A percentile compares a stretch with the other conserved stretches of the same genome.
phyloP scores from a whole-genome alignment of 2,888 invertebrate species.

The Graphium colonna region DNA sequence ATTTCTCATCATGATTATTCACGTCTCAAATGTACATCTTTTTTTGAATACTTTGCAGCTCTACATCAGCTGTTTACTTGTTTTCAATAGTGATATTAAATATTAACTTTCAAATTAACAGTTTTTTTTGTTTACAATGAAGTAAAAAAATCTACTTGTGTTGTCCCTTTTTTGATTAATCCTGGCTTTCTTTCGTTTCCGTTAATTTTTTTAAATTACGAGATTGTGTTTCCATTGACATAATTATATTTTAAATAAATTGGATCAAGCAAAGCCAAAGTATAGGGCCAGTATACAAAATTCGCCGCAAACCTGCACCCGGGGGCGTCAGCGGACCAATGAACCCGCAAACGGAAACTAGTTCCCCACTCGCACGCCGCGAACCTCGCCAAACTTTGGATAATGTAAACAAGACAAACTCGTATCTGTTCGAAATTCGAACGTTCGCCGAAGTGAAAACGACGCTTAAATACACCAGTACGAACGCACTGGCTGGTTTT shows the following conservation, averaged over 20 bases:
- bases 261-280: constrained; percentile 1
- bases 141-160: background rate
- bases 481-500: background rate
- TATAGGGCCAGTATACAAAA: constrained; percentile 9
- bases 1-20: no score
- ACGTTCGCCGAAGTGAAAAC: constrained; percentile 7
- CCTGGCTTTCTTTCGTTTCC: no score
- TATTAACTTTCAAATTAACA: no score
- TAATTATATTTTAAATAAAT: background rate
- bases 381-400: constrained; percentile 37
- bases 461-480: background rate
- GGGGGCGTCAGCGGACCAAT: constrained; percentile 43
- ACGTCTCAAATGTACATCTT: no score
- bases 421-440: constrained; percentile 1
- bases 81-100: no score
- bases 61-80: no score
- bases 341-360: constrained; percentile 68
- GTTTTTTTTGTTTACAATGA: background rate
- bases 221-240: no score
- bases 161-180: background rate
- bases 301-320: constrained; percentile 10
- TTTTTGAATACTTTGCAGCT: no score
- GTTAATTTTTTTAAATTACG: no score
- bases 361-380: constrained; percentile 54
- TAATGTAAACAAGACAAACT: constrained; percentile 27